Evolutionary conservation across 2,888 invertebrate genomes (phyloP).

Genomic region (Malacosoma neustria): DNA sequence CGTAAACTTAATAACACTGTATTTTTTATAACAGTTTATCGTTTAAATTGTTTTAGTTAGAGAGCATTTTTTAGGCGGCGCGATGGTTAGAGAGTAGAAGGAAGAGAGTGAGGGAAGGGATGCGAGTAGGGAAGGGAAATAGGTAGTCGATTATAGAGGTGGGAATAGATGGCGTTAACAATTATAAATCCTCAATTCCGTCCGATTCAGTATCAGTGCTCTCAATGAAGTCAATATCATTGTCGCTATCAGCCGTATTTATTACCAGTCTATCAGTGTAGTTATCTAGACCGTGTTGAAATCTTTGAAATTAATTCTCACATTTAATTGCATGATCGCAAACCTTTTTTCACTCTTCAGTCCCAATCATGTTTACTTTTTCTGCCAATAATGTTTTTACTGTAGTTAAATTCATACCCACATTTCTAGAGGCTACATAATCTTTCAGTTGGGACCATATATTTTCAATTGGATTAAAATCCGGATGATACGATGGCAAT

Average conservation of each 20-base stretch:
- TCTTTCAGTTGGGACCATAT: slow-evolving; percentile 11
- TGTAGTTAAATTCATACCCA: slow-evolving; percentile 4
- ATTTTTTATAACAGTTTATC: no score
- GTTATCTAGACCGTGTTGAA: slow-evolving; percentile 4
- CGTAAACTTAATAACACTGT: no score
- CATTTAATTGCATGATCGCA: neutral
- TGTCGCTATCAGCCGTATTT: slow-evolving; percentile 6
- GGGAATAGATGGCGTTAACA: no score
- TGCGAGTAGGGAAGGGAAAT: no score
- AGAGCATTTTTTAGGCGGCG: no score
- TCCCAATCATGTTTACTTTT: neutral
- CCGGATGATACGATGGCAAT: slow-evolving; percentile 6
- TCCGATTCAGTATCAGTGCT: slow-evolving; percentile 5
- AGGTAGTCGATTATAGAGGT: no score
- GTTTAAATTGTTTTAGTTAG: no score
- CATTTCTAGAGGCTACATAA: slow-evolving; percentile 5
- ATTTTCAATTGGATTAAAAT: slow-evolving; percentile 10
- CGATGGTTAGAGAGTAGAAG: no score
- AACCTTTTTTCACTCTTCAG: neutral
- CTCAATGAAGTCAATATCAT: slow-evolving; percentile 5
- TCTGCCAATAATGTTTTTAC: neutral
- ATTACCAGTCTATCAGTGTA: slow-evolving; percentile 6
- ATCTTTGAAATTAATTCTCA: neutral
- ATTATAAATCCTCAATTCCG: neutral
- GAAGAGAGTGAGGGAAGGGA: no score